A percentile compares a stretch with the other conserved stretches of the same genome.
Conservation (phyloP, 2,888 invertebrate genomes). For the Drosophila peninsularis region DNA sequence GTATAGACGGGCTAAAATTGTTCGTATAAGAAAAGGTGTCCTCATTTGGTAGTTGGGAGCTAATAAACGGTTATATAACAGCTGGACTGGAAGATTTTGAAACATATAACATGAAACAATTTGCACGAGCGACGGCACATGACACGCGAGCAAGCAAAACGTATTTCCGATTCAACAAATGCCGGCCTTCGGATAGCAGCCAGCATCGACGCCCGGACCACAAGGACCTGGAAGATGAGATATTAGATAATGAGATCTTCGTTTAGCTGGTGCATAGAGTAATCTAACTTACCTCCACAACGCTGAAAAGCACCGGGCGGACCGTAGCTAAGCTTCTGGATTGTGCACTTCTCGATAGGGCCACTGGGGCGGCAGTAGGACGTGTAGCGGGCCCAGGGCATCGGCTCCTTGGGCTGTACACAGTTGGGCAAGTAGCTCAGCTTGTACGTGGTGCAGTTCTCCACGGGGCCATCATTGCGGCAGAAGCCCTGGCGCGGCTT, state of each 20-base stretch:
- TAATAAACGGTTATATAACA: slow-evolving; percentile 1
- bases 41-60: slow-evolving; percentile 2
- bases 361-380: slow-evolving; percentile 77
- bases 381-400: slow-evolving; percentile 81
- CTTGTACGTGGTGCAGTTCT: slow-evolving; percentile 86
- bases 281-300: slow-evolving; percentile 72
- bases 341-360: slow-evolving; percentile 85
- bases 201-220: slow-evolving; percentile 40
- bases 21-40: background rate
- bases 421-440: slow-evolving; percentile 86
- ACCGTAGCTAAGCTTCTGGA: slow-evolving; percentile 88
- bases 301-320: slow-evolving; percentile 85
- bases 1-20: background rate
- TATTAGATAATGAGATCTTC: background rate
- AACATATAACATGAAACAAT: slow-evolving; percentile 37
- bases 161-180: slow-evolving; percentile 72
- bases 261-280: too few species aligned
- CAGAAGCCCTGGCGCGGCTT: slow-evolving; percentile 80
- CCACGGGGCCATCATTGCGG: slow-evolving; percentile 73
- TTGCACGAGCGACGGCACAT: slow-evolving; percentile 1
- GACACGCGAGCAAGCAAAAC: slow-evolving; percentile 46
- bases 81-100: slow-evolving; percentile 63
- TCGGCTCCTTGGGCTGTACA: slow-evolving; percentile 76
- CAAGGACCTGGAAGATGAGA: slow-evolving; percentile 51
- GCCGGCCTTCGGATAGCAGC: slow-evolving; percentile 80